These are phyloP conservation scores for Hydra vulgaris DNA, from an alignment of 30 jellyfish, hydroid and myxozoan species.

Conservation along the genomic window DNA sequence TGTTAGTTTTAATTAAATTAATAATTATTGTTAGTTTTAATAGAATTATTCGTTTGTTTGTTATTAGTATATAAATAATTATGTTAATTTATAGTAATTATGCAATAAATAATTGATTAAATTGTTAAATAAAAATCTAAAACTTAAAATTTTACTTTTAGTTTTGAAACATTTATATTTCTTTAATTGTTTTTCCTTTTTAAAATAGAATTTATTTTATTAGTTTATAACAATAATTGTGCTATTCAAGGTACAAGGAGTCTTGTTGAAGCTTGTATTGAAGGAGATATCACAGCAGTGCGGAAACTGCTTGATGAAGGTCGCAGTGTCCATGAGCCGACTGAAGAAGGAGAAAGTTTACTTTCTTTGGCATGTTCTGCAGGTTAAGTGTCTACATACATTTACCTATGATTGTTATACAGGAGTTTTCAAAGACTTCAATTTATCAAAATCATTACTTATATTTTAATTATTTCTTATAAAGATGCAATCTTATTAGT, in stretches of 20 bases:
- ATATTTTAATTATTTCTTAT: too few species aligned
- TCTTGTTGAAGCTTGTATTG: slow-evolving; percentile 95
- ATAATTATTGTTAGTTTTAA: too few species aligned
- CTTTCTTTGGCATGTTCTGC: slow-evolving; percentile 96
- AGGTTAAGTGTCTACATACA: slow-evolving; percentile 36
- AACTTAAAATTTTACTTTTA: too few species aligned
- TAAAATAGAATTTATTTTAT: not conserved
- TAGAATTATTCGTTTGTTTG: too few species aligned
- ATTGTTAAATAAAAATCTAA: too few species aligned
- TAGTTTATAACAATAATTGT: too few species aligned
- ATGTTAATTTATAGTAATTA: too few species aligned
- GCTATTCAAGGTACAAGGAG: slow-evolving; percentile 75
- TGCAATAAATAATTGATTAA: too few species aligned
- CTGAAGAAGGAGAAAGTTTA: slow-evolving; percentile 98
- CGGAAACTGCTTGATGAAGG: slow-evolving; percentile 96
- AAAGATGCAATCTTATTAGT: too few species aligned
- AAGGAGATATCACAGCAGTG: slow-evolving; percentile 97
- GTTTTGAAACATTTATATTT: too few species aligned
- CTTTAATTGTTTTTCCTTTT: not conserved
- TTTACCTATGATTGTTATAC: not conserved
- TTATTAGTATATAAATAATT: too few species aligned
- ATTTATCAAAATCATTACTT: not conserved
- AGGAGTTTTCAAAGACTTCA: not conserved
- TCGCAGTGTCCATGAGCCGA: slow-evolving; percentile 97
- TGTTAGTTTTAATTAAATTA: too few species aligned